A percentile compares a stretch with the other conserved stretches of the same genome.
phyloP scores from a whole-genome alignment of 2,797 vertebrate species.

The Rhyacichthys aspro region DNA sequence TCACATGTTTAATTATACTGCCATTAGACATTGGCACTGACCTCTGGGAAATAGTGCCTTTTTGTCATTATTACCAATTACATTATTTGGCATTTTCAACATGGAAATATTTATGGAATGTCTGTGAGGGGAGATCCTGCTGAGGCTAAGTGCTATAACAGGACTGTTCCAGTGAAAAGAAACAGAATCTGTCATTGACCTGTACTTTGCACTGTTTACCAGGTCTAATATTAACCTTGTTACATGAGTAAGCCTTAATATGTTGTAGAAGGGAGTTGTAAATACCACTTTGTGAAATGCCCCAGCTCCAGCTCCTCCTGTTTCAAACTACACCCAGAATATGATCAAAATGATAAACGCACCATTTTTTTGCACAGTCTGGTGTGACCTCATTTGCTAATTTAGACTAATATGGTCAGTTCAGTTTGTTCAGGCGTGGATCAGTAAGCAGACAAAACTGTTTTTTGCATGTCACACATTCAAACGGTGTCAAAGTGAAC shows the following conservation, averaged over 20 bases:
- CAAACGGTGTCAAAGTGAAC: too few relatives aligned
- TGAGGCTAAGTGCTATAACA: background rate
- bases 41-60: constrained; percentile 17
- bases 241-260: constrained; percentile 34
- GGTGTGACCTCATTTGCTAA: too few relatives aligned
- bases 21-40: constrained; percentile 41
- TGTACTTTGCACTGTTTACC: constrained; percentile 28
- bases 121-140: constrained; percentile 22
- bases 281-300: background rate
- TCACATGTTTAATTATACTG: constrained; percentile 43
- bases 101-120: constrained; percentile 38
- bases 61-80: constrained; percentile 26
- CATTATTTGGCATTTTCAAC: constrained; percentile 48
- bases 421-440: too few relatives aligned
- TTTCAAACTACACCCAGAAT: too few relatives aligned
- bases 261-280: background rate
- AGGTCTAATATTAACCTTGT: background rate
- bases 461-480: too few relatives aligned
- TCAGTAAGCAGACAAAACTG: too few relatives aligned
- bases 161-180: background rate
- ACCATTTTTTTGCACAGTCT: background rate
- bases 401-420: background rate
- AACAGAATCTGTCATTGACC: constrained; percentile 1
- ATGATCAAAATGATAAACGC: too few relatives aligned
- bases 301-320: too few relatives aligned